Conservation (phyloP, 2,888 invertebrate species). For the Scelioninae gen. 2 region DNA sequence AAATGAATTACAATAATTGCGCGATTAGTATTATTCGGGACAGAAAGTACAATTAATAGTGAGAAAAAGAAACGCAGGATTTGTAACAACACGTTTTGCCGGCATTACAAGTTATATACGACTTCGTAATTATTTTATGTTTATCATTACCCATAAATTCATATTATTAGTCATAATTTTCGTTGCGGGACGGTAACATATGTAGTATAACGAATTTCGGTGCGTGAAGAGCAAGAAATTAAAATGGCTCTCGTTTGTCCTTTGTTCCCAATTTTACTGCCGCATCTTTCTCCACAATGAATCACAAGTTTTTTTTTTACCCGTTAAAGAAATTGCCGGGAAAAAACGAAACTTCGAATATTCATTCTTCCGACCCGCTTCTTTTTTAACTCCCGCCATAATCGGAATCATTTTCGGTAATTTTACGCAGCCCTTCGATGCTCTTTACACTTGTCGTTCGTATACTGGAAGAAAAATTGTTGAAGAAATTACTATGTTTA, state of each 20-base stretch:
- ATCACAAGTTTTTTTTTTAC: slow-evolving; percentile 14
- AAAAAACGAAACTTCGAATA: too few relatives aligned
- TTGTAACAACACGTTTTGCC: slow-evolving; percentile 27
- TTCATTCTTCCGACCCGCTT: too few relatives aligned
- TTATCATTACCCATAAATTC: slow-evolving; percentile 50
- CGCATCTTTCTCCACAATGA: slow-evolving; percentile 9
- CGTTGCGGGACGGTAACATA: slow-evolving; percentile 31
- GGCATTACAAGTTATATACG: slow-evolving; percentile 41
- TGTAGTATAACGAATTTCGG: slow-evolving; percentile 40
- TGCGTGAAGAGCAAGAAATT: slow-evolving; percentile 40
- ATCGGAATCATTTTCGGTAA: too few relatives aligned
- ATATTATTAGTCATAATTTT: slow-evolving; percentile 48
- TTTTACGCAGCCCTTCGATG: too few relatives aligned
- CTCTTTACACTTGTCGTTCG: too few relatives aligned
- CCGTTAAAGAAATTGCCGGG: too few relatives aligned
- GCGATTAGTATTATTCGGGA: slow-evolving; percentile 17
- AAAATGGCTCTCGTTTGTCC: slow-evolving; percentile 25
- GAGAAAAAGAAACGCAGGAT: not conserved
- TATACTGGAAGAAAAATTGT: too few relatives aligned
- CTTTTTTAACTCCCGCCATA: too few relatives aligned
- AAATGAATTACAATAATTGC: slow-evolving; percentile 32
- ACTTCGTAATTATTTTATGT: slow-evolving; percentile 52
- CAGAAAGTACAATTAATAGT: slow-evolving; percentile 13
- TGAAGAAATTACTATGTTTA: too few relatives aligned
- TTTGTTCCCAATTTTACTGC: slow-evolving; percentile 40